A percentile compares a stretch with the other conserved stretches of the same genome.
phyloP scores from a whole-genome alignment of 2,888 invertebrate species.

The Leptinotarsa haldemani region DNA sequence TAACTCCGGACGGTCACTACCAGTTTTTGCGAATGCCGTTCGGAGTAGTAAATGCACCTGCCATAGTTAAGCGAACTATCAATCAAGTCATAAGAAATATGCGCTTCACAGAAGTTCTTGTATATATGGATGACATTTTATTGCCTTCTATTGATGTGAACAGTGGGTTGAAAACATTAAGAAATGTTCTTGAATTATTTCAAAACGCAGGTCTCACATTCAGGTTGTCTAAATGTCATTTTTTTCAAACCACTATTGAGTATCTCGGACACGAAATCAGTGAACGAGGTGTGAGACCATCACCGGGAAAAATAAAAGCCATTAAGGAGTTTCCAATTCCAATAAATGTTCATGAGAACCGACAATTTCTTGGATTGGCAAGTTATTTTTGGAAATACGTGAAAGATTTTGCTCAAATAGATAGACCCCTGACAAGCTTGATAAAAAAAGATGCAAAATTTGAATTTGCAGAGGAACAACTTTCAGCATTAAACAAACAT shows the following conservation, averaged over 20 bases:
- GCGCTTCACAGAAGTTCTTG: background rate
- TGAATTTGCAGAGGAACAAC: slow-evolving; percentile 27
- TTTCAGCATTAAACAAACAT: slow-evolving; percentile 19
- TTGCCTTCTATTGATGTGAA: too few species aligned
- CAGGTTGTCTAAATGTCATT: too few species aligned
- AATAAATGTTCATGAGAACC: slow-evolving; percentile 37
- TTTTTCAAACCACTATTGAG: too few species aligned
- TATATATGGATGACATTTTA: too few species aligned
- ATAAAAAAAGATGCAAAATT: slow-evolving; percentile 42
- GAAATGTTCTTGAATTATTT: too few species aligned
- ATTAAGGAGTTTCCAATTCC: slow-evolving; percentile 53
- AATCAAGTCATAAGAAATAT: background rate
- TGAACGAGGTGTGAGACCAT: slow-evolving; percentile 30
- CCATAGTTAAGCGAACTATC: background rate
- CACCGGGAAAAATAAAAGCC: slow-evolving; percentile 32
- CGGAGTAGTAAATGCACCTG: slow-evolving; percentile 50
- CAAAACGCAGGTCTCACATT: slow-evolving; percentile 25
- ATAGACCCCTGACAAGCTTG: slow-evolving; percentile 45
- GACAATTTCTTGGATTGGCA: slow-evolving; percentile 47
- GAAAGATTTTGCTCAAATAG: slow-evolving; percentile 46
- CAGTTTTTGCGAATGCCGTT: slow-evolving; percentile 55
- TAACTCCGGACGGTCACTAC: slow-evolving; percentile 54
- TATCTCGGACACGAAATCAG: too few species aligned
- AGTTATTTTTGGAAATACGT: too few species aligned
- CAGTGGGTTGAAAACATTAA: too few species aligned